These are phyloP conservation scores for Zygogramma bicolorata DNA, from an alignment of 2,888 invertebrate genomes.

Conservation along the genomic window DNA sequence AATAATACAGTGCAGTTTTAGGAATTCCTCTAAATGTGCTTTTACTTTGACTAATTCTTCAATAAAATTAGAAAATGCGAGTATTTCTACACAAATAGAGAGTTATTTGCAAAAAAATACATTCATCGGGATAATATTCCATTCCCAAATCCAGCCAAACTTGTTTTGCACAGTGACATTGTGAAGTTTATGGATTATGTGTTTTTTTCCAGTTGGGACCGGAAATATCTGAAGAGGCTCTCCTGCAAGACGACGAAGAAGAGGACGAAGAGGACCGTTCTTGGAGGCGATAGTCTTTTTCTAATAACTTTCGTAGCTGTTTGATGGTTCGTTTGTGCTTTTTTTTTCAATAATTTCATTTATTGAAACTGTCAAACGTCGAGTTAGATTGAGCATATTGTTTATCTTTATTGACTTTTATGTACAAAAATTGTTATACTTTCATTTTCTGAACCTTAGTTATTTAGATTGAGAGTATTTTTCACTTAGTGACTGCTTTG, in stretches of 20 bases:
- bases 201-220: slow-evolving; percentile 56
- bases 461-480: slow-evolving; percentile 9
- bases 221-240: slow-evolving; percentile 73
- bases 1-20: no score
- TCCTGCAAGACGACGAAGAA: slow-evolving; percentile 86
- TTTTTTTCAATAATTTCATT: slow-evolving; percentile 18
- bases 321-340: slow-evolving; percentile 25
- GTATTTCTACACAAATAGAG: no score
- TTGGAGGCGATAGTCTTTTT: slow-evolving; percentile 84
- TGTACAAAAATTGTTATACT: slow-evolving; percentile 46
- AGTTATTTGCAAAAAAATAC: no score
- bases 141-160: no score
- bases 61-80: no score
- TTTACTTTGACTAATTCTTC: no score
- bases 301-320: not conserved
- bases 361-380: not conserved
- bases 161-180: no score
- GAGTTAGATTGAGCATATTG: slow-evolving; percentile 21
- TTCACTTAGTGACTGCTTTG: slow-evolving; percentile 30
- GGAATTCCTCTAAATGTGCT: no score
- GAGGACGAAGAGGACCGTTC: slow-evolving; percentile 90
- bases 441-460: slow-evolving; percentile 13
- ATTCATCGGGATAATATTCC: no score
- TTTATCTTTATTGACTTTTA: slow-evolving; percentile 31
- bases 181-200: no score